These are phyloP conservation scores for Tetramorium parvispinum DNA, from an alignment of 1,140 invertebrate genomes.

Conservation along the genomic window DNA sequence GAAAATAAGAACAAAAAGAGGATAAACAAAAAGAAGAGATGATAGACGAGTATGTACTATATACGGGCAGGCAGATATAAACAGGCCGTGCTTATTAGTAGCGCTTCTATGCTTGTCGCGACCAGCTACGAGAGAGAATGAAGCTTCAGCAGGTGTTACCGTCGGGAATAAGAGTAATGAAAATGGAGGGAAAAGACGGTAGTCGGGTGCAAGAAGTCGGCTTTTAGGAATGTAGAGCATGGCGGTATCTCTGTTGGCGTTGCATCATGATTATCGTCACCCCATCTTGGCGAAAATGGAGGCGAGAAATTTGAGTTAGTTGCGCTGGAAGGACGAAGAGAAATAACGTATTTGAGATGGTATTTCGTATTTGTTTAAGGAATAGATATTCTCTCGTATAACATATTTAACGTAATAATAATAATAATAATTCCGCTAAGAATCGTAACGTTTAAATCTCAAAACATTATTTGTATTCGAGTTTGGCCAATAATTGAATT, in stretches of 20 bases:
- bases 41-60: neutral
- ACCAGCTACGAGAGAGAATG: slow-evolving; percentile 21
- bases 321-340: neutral
- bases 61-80: slow-evolving; percentile 14
- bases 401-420: neutral
- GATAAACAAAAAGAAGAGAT: neutral
- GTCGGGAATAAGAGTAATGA: slow-evolving; percentile 55
- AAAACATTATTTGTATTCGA: neutral
- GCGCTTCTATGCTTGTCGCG: slow-evolving; percentile 29
- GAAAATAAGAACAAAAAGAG: neutral
- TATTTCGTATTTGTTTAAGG: slow-evolving; percentile 2
- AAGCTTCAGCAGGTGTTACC: slow-evolving; percentile 48
- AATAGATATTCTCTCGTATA: neutral
- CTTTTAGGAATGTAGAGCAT: slow-evolving; percentile 41
- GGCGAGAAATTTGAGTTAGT: slow-evolving; percentile 36
- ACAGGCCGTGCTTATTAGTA: slow-evolving; percentile 49
- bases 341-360: neutral
- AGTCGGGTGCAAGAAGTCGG: slow-evolving; percentile 22
- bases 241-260: neutral
- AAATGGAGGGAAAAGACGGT: slow-evolving; percentile 47
- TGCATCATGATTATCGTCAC: slow-evolving; percentile 50
- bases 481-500: neutral
- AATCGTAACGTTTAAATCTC: neutral
- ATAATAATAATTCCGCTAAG: neutral
- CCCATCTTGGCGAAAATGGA: slow-evolving; percentile 25